phyloP scores from a whole-genome alignment of 2,113 vertebrate genomes.

The Oplegnathus fasciatus region DNA sequence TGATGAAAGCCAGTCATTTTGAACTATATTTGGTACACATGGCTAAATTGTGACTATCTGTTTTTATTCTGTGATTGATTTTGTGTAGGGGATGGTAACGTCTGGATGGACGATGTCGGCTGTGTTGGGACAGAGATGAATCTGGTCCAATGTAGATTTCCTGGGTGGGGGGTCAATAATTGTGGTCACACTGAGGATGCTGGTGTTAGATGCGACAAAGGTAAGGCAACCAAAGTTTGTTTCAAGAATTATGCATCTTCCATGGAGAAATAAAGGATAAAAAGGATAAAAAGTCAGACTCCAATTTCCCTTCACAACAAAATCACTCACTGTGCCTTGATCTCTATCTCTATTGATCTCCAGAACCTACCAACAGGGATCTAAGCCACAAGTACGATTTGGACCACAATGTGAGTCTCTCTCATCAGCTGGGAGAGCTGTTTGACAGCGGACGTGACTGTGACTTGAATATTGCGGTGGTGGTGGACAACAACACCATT shows the following conservation, averaged over 20 bases:
- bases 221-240: neutral
- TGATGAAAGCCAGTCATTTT: neutral
- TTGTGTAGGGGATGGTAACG: slow-evolving; percentile 28
- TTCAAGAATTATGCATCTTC: neutral
- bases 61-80: neutral
- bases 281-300: neutral
- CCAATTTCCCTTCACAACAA: neutral
- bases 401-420: slow-evolving; percentile 25
- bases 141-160: slow-evolving; percentile 25
- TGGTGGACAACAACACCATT: neutral
- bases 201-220: slow-evolving; percentile 35
- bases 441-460: slow-evolving; percentile 70
- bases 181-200: slow-evolving; percentile 34
- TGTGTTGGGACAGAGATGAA: slow-evolving; percentile 29
- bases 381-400: neutral
- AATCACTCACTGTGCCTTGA: neutral
- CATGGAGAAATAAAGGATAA: neutral
- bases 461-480: slow-evolving; percentile 70
- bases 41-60: neutral
- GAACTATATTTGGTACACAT: neutral
- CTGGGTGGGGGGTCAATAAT: slow-evolving; percentile 33
- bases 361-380: accelerated
- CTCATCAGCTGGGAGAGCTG: slow-evolving; percentile 48
- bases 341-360: neutral
- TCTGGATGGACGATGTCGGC: slow-evolving; percentile 49